Evolutionary conservation across 2,113 vertebrate genomes (phyloP).

Genomic region (Colius striatus): DNA sequence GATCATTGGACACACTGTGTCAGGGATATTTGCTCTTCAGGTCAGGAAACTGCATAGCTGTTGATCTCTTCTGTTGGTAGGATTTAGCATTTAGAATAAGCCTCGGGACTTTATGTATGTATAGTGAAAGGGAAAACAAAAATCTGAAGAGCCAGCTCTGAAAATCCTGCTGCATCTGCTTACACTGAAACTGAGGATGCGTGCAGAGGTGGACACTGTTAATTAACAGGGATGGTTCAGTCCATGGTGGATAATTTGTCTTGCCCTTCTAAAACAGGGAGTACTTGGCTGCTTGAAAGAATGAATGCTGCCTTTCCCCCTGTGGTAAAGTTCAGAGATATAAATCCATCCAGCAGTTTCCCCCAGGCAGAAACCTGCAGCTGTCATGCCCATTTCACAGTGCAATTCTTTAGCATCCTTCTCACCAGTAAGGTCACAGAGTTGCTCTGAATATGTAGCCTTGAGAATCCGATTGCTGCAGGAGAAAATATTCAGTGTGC

Average conservation of each 20-base stretch:
- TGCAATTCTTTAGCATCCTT: neutral
- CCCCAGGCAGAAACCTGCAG: neutral
- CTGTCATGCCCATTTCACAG: neutral
- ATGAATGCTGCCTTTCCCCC: neutral
- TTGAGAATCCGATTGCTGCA: neutral
- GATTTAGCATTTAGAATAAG: slow-evolving; percentile 36
- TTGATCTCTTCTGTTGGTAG: neutral
- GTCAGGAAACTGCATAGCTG: neutral
- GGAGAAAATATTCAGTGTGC: neutral
- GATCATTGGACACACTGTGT: neutral
- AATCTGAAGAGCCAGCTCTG: neutral
- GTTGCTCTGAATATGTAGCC: neutral
- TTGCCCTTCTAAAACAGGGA: neutral
- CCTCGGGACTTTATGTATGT: neutral
- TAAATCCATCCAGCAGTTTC: slow-evolving; percentile 1
- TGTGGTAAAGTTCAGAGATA: neutral
- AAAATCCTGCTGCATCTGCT: neutral
- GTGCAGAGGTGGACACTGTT: neutral
- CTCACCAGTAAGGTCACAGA: neutral
- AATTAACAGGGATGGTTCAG: neutral
- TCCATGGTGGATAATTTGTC: neutral
- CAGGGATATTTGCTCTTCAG: slow-evolving; percentile 26
- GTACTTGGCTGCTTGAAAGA: neutral
- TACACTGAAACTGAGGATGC: neutral
- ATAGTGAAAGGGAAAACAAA: neutral